These are phyloP conservation scores for Fistularia commersonii DNA, from an alignment of 2,797 vertebrate species.

Conservation along the genomic window DNA sequence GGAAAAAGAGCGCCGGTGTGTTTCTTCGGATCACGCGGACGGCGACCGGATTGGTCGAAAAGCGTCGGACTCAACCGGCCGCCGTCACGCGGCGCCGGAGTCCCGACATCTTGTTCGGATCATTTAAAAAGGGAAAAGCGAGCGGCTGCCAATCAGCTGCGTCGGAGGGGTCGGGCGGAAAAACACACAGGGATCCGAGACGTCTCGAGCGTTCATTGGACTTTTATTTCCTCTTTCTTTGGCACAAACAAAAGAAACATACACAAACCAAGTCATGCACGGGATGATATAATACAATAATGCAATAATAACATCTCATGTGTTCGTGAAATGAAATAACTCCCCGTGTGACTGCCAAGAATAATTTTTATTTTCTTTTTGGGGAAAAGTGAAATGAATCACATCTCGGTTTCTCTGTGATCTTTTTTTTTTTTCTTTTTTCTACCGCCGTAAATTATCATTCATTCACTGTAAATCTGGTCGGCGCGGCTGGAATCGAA, in stretches of 20 bases:
- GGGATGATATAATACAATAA: conserved; percentile 6
- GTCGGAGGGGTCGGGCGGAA: conserved; percentile 12
- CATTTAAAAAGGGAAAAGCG: conserved; percentile 32
- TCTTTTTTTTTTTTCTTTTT: too few relatives aligned
- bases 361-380: too few relatives aligned
- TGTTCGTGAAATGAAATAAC: neutral
- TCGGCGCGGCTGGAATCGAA: too few relatives aligned
- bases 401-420: neutral
- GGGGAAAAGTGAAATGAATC: neutral
- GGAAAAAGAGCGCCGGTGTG: conserved; percentile 65
- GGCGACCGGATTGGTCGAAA: too few relatives aligned
- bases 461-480: too few relatives aligned
- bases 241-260: conserved; percentile 4
- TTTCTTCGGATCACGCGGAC: too few relatives aligned
- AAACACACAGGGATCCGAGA: conserved; percentile 28
- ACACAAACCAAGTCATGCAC: conserved; percentile 15
- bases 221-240: conserved; percentile 36
- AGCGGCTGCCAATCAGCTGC: conserved; percentile 24
- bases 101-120: conserved; percentile 30
- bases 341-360: neutral
- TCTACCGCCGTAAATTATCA: too few relatives aligned
- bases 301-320: neutral
- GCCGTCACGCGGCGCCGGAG: conserved; percentile 18
- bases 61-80: too few relatives aligned
- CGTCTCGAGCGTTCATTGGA: conserved; percentile 17